Evolutionary conservation across 2,888 invertebrate genomes (phyloP).

Genomic region (Trichopoda pennipes): DNA sequence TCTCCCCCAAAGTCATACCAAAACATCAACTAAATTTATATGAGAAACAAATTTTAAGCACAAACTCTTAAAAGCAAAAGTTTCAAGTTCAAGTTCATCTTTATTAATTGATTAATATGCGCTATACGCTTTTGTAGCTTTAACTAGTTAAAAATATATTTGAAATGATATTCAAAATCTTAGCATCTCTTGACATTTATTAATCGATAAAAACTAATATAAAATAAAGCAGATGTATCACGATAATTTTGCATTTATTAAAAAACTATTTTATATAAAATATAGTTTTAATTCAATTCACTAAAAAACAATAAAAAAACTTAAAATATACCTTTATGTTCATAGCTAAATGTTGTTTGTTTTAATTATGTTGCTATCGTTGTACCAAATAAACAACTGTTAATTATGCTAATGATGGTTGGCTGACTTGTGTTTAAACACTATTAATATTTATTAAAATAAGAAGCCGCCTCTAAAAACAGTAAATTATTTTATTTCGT

Average conservation of each 20-base stretch:
- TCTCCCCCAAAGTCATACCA: too few species aligned
- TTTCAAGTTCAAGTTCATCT: slow-evolving; percentile 43
- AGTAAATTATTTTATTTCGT: too few species aligned
- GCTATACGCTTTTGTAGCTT: not conserved
- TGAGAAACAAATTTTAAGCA: too few species aligned
- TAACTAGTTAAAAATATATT: not conserved
- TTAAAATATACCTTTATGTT: not conserved
- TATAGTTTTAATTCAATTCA: not conserved
- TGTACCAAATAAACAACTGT: not conserved
- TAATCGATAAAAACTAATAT: not conserved
- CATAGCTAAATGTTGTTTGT: not conserved
- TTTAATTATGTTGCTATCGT: not conserved
- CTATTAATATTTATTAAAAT: not conserved
- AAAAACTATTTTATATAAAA: not conserved
- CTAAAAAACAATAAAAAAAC: not conserved
- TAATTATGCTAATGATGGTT: not conserved
- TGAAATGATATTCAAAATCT: not conserved
- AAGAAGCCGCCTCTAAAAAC: too few species aligned
- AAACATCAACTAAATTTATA: not conserved
- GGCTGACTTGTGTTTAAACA: not conserved
- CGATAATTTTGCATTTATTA: not conserved
- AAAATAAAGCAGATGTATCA: too few species aligned
- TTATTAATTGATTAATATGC: not conserved
- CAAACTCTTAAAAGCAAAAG: not conserved
- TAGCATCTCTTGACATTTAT: not conserved